phyloP scores from a whole-genome alignment of 2,888 invertebrate species.

The Aspidapion aeneum region DNA sequence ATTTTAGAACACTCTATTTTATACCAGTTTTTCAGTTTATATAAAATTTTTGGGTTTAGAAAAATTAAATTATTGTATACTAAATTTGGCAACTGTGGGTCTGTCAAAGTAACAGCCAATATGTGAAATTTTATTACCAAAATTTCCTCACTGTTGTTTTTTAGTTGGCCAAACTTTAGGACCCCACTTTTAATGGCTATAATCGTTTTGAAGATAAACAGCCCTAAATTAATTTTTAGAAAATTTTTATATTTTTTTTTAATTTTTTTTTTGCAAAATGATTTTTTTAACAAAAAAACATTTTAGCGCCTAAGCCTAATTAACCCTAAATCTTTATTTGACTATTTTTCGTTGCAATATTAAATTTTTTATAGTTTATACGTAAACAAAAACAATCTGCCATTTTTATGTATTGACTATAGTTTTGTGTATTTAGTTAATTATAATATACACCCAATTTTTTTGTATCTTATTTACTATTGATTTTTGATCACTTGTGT shows the following conservation, averaged over 20 bases:
- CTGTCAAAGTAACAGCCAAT: too few relatives aligned
- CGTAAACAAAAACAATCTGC: not conserved
- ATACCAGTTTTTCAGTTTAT: too few relatives aligned
- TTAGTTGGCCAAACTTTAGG: too few relatives aligned
- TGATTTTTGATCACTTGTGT: not conserved
- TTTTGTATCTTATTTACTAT: not conserved
- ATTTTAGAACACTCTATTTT: too few relatives aligned
- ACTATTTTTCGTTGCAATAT: slow-evolving; percentile 1
- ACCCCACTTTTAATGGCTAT: not conserved
- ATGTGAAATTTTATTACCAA: too few relatives aligned
- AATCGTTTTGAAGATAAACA: not conserved
- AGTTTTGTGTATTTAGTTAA: not conserved
- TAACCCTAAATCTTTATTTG: too few relatives aligned
- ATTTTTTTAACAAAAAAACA: not conserved
- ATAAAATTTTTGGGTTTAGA: too few relatives aligned
- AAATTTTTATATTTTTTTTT: not conserved
- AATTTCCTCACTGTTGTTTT: too few relatives aligned
- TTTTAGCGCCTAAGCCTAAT: too few relatives aligned
- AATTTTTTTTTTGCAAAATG: not conserved
- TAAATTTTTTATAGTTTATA: slow-evolving; percentile 1
- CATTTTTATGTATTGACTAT: slow-evolving; percentile 2
- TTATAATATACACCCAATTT: not conserved
- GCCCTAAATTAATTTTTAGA: not conserved
- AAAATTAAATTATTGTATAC: too few relatives aligned
- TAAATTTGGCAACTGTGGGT: too few relatives aligned